Percentiles rank a stretch among this genome's conserved stretches.
phyloP scores from a whole-genome alignment of 2,888 invertebrate species.

The Rosalia funebris region DNA sequence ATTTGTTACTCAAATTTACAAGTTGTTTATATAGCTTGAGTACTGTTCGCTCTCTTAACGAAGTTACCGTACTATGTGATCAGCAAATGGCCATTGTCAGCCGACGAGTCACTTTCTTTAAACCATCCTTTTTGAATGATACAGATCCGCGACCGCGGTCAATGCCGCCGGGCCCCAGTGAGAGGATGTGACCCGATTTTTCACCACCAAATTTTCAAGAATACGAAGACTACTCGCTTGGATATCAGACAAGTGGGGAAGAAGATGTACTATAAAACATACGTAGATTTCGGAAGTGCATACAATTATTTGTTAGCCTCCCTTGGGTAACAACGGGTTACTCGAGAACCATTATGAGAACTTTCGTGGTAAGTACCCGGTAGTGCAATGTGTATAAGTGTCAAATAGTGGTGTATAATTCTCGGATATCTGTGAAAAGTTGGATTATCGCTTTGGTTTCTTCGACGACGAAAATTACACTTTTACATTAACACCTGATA shows the following conservation, averaged over 20 bases:
- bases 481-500: no score
- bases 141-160: conserved; percentile 36
- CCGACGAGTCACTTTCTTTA: conserved; percentile 22
- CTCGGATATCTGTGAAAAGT: no score
- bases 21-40: not conserved
- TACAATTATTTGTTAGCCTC: conserved; percentile 30
- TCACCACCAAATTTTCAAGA: conserved; percentile 37
- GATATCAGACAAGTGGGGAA: conserved; percentile 9
- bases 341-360: conserved; percentile 30
- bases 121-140: conserved; percentile 31
- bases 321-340: conserved; percentile 33
- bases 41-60: not conserved
- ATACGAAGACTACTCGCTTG: conserved; percentile 15
- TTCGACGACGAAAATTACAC: no score
- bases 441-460: no score
- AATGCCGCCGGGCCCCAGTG: conserved; percentile 32
- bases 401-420: conserved; percentile 8
- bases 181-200: conserved; percentile 44
- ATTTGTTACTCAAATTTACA: not conserved
- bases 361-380: conserved; percentile 31
- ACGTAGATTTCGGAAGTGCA: conserved; percentile 28
- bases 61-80: conserved; percentile 4
- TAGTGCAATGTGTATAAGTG: conserved; percentile 22
- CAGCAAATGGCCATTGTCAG: not conserved
- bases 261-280: conserved; percentile 31